These are phyloP conservation scores for Carettochelys insculpta DNA, from an alignment of 2,113 vertebrate species.

Conservation along the genomic window DNA sequence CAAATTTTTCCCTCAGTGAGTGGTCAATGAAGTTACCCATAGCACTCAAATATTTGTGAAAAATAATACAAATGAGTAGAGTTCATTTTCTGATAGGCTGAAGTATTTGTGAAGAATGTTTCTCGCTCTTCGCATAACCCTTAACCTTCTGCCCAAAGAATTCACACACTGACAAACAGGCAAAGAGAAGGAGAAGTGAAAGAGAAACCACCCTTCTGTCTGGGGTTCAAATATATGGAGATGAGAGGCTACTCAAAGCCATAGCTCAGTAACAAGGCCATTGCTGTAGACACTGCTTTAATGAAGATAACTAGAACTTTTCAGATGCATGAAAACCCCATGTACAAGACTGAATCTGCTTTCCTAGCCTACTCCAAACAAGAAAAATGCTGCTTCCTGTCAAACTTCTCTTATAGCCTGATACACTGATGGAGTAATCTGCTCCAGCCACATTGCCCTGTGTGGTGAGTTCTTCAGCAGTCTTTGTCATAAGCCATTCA, in stretches of 20 bases:
- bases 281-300: background rate
- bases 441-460: background rate
- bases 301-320: background rate
- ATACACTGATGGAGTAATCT: background rate
- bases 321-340: background rate
- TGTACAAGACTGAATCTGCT: background rate
- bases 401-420: background rate
- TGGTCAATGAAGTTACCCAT: background rate
- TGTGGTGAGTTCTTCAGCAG: background rate
- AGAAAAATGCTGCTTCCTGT: background rate
- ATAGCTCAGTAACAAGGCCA: background rate
- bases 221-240: slow-evolving; percentile 34
- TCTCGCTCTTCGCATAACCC: accelerated
- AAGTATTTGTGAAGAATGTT: background rate
- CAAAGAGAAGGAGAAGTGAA: slow-evolving; percentile 11
- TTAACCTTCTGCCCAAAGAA: background rate
- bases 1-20: background rate
- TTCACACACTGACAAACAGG: background rate
- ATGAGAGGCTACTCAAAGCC: slow-evolving; percentile 38
- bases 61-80: background rate
- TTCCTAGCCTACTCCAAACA: background rate
- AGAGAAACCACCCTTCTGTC: background rate
- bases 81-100: background rate
- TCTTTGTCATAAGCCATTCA: background rate
- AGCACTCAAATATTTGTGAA: background rate